These are phyloP conservation scores for Bucorvus abyssinicus DNA, from an alignment of 2,797 vertebrate species.

Conservation along the genomic window DNA sequence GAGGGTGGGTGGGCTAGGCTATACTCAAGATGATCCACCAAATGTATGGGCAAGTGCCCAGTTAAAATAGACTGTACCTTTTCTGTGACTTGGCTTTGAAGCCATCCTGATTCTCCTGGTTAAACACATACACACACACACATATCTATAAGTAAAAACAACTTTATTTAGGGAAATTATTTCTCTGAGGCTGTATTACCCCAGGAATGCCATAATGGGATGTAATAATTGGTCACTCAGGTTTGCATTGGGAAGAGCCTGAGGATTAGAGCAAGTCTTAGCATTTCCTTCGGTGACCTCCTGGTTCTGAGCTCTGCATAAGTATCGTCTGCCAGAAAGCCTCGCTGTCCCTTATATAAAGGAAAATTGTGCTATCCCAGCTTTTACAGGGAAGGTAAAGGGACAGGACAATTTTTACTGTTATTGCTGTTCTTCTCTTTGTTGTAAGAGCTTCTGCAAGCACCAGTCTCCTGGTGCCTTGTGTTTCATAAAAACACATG, in stretches of 20 bases:
- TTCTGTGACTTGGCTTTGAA: neutral
- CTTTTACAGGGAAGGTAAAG: neutral
- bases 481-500: neutral
- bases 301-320: neutral
- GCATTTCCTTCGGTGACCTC: neutral
- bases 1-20: accelerated
- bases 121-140: neutral
- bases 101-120: neutral
- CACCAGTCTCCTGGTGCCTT: neutral
- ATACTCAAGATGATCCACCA: neutral
- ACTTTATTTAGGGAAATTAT: neutral
- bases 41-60: neutral
- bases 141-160: accelerated
- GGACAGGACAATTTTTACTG: neutral
- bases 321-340: neutral
- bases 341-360: neutral
- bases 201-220: neutral
- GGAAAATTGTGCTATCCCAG: neutral
- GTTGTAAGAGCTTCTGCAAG: neutral
- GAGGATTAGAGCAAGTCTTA: neutral
- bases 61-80: neutral
- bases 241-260: neutral
- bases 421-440: neutral
- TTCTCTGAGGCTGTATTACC: neutral
- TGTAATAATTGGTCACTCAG: neutral